These are phyloP conservation scores for Colletes collaris DNA, from an alignment of 2,888 invertebrate species.

Conservation along the genomic window DNA sequence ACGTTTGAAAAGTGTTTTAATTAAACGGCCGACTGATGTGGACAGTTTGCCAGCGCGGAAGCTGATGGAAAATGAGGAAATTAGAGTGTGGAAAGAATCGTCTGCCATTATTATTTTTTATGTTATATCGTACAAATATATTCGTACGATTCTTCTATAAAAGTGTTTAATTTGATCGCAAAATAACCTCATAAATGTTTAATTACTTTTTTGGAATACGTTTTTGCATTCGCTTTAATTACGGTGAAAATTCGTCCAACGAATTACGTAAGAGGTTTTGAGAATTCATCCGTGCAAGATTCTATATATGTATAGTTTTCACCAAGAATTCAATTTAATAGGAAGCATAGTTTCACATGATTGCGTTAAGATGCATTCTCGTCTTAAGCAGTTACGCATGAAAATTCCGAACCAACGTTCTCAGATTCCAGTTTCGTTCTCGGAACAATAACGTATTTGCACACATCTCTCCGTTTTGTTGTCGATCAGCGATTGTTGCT, in stretches of 20 bases:
- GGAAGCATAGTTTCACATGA: neutral
- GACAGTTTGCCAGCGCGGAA: no score
- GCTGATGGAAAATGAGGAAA: no score
- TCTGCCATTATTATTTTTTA: no score
- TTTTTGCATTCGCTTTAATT: neutral
- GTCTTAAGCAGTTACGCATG: neutral
- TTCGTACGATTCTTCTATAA: no score
- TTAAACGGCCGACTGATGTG: no score
- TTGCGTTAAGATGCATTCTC: neutral
- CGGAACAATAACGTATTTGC: conserved; percentile 14
- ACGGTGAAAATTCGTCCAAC: neutral
- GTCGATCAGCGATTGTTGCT: neutral
- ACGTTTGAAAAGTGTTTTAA: no score
- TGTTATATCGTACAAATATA: no score
- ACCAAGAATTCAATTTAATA: neutral
- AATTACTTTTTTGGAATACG: no score
- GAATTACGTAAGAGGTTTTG: neutral
- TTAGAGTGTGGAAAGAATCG: no score
- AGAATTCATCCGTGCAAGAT: neutral
- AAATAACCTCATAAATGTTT: no score
- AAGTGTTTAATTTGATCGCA: no score
- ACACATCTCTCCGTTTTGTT: neutral
- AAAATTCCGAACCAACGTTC: neutral
- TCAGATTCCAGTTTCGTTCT: neutral
- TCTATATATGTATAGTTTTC: neutral